Conservation (phyloP, 2,113 vertebrate genomes). For the Thunnus thynnus region DNA sequence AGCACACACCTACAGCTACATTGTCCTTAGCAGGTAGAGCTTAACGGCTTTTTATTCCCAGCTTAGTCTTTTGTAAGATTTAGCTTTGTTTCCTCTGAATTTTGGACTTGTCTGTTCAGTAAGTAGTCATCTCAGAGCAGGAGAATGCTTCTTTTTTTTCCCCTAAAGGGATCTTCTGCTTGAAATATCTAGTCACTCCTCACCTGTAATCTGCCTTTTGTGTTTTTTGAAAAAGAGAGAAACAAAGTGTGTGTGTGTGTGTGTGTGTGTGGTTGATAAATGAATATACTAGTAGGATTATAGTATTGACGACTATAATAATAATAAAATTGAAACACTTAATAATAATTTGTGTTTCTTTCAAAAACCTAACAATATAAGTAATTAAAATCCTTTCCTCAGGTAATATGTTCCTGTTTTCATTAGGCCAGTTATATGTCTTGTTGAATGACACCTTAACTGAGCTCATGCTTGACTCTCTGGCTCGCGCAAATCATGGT, state of each 20-base stretch:
- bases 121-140: conserved; percentile 49
- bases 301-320: not conserved
- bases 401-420: conserved; percentile 41
- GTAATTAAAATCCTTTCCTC: conserved; percentile 38
- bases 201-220: conserved; percentile 55
- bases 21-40: conserved; percentile 78
- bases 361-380: conserved; percentile 20
- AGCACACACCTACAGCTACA: conserved; percentile 72
- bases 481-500: conserved; percentile 52
- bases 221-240: not conserved
- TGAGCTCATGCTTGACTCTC: conserved; percentile 33
- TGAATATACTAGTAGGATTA: not conserved
- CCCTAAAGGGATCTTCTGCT: conserved; percentile 15
- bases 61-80: conserved; percentile 52
- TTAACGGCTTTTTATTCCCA: conserved; percentile 45
- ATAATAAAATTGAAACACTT: not conserved
- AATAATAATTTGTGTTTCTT: conserved; percentile 5
- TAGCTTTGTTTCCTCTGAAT: conserved; percentile 59
- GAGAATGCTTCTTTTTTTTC: conserved; percentile 19
- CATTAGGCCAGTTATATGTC: conserved; percentile 33
- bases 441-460: conserved; percentile 54
- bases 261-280: not conserved
- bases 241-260: not conserved
- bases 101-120: conserved; percentile 54
- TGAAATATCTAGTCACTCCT: conserved; percentile 59